Conservation (phyloP, 2,797 vertebrate genomes). For the Hydrolagus colliei region DNA sequence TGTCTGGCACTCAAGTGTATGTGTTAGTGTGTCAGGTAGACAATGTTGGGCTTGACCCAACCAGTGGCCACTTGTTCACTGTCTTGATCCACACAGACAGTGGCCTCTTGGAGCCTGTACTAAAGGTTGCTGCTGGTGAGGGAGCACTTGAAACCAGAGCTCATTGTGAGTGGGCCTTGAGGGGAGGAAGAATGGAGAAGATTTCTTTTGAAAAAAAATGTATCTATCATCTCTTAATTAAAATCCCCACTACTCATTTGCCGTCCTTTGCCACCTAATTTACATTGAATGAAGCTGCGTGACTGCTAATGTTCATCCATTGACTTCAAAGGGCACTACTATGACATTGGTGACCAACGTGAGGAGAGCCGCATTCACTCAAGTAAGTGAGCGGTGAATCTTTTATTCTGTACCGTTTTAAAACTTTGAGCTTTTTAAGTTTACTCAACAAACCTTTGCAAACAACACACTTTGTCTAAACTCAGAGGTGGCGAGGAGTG, state of each 20-base stretch:
- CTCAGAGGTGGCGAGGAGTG: not conserved
- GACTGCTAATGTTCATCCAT: constrained; percentile 30
- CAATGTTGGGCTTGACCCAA: too few species aligned
- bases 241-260: not conserved
- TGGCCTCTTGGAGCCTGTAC: too few species aligned
- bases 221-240: not conserved
- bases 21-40: too few species aligned
- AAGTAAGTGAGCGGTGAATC: constrained; percentile 30
- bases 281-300: constrained; percentile 20
- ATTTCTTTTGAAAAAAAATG: not conserved
- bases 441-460: too few species aligned
- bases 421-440: too few species aligned
- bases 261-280: constrained; percentile 2
- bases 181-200: too few species aligned
- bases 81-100: too few species aligned
- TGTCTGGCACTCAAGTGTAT: too few species aligned
- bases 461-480: not conserved
- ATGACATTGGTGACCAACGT: constrained; percentile 23
- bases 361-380: constrained; percentile 30
- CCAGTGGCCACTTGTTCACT: too few species aligned
- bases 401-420: not conserved
- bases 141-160: too few species aligned
- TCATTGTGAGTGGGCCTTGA: too few species aligned
- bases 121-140: too few species aligned
- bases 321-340: constrained; percentile 28